These are phyloP conservation scores for Hetaerina americana DNA, from an alignment of 1,140 invertebrate genomes.

Conservation along the genomic window DNA sequence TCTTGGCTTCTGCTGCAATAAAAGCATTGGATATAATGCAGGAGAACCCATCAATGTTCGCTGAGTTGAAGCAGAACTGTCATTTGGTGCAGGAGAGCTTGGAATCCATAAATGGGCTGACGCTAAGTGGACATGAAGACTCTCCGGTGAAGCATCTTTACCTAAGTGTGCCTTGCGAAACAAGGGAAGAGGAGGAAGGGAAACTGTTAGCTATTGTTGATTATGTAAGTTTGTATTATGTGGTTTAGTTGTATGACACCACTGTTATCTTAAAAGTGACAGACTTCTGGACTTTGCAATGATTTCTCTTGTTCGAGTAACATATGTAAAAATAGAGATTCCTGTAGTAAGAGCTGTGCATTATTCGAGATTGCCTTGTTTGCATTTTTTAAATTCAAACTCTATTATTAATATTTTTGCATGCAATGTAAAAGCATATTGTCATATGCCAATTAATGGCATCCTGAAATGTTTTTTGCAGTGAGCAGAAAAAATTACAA, in stretches of 20 bases:
- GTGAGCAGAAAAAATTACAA: no score
- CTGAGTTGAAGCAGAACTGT: constrained; percentile 39
- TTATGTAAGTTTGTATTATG: constrained; percentile 28
- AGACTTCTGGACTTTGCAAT: no score
- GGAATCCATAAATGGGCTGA: constrained; percentile 32
- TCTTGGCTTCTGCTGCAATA: constrained; percentile 75
- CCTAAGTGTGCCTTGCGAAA: constrained; percentile 36
- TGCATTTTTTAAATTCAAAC: no score
- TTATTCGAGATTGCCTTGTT: not conserved
- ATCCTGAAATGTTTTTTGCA: no score
- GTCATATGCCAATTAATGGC: no score
- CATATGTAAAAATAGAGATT: no score
- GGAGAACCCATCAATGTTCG: constrained; percentile 45
- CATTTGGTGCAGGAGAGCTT: constrained; percentile 32
- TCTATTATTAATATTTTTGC: no score
- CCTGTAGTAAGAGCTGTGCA: no score
- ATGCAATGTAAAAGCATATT: no score
- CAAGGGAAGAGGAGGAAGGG: constrained; percentile 33
- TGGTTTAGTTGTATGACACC: no score
- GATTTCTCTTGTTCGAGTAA: no score
- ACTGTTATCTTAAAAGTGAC: no score
- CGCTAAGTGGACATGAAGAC: constrained; percentile 41
- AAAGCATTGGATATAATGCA: constrained; percentile 63
- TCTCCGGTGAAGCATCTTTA: constrained; percentile 73
- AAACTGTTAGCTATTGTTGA: constrained; percentile 47